Base-by-base conservation (phyloP, 2,113 vertebrate genomes). In the Panurus biarmicus region DNA sequence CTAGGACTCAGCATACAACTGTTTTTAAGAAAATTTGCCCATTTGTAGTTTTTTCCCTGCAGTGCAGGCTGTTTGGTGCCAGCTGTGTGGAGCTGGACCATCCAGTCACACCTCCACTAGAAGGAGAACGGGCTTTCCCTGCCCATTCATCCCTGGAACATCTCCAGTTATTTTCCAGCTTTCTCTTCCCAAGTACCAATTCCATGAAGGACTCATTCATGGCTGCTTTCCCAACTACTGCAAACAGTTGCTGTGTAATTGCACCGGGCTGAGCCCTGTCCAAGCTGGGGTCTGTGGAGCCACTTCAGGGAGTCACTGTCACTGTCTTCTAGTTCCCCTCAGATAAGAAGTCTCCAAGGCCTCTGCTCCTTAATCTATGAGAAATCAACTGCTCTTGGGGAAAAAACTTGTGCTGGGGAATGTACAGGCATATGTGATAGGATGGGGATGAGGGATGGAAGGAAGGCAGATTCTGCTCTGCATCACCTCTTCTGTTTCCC, bases 121-220 rank as follows among this genome's bases (percentile, higher is more conserved):
- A 78, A 83, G 29, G 40, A 97, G 65, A 95, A 87, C 1, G 21
- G 85, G 76, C 58, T 93, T 95, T 89, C 61, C 79, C 72, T 96
- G 90, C 90, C 85, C 92, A 51, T 94, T 93, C 1, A 11, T 88
- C 58, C 31, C 58, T 86, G 93, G 69, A 93, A 11, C 9, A 18
- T 53, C 64, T 90, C 85, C 85, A 96, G 76, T 87, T 85, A 66
- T 78, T 94, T 96, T 93, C 86, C 57, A 77, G 2, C 57, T 66
- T 66, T 91, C 57, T 86, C 23, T 36, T 95, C 83, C 56, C 53
- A 47, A 66, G 60, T 12, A 75, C 53, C 60, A 72, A 4, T 90
- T 88, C 28, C 9, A 1, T 44, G 85, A 62, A 84, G 50, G 61
- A 51, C 47, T 92, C 76, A 45, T 44, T 78, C 42, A 26, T 5